Conservation (phyloP, 1,140 invertebrate species). For the Anadara kagoshimensis region DNA sequence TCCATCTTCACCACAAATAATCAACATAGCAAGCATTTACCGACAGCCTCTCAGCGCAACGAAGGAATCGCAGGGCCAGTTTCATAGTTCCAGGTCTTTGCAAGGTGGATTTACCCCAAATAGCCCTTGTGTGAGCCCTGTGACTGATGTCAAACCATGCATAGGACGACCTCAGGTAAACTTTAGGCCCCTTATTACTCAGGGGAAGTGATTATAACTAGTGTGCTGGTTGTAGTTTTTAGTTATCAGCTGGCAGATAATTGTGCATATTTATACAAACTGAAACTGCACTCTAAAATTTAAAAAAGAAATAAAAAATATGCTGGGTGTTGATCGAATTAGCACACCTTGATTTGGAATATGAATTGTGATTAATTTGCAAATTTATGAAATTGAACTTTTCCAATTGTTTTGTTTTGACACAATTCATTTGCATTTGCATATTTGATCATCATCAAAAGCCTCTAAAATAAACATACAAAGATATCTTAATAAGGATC, state of each 20-base stretch:
- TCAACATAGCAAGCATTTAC: conserved; percentile 60
- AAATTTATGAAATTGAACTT: too few relatives aligned
- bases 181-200: not conserved
- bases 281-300: not conserved
- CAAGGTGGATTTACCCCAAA: conserved; percentile 49
- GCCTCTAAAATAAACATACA: too few relatives aligned
- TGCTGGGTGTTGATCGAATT: too few relatives aligned
- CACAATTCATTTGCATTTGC: too few relatives aligned
- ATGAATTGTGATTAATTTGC: too few relatives aligned
- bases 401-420: too few relatives aligned
- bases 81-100: conserved; percentile 16
- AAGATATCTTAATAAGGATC: too few relatives aligned
- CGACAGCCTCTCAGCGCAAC: conserved; percentile 45
- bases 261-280: too few relatives aligned
- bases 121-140: conserved; percentile 43
- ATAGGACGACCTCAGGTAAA: conserved; percentile 46
- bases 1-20: conserved; percentile 54
- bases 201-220: not conserved
- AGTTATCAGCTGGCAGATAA: not conserved
- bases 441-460: too few relatives aligned
- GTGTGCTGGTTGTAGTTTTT: not conserved
- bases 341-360: too few relatives aligned
- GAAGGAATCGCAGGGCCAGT: conserved; percentile 35
- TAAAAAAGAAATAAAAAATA: too few relatives aligned
- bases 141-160: conserved; percentile 37